These are phyloP conservation scores for Montipora capitata DNA, from an alignment of 92 coral and sea anemone genomes.

Conservation along the genomic window DNA sequence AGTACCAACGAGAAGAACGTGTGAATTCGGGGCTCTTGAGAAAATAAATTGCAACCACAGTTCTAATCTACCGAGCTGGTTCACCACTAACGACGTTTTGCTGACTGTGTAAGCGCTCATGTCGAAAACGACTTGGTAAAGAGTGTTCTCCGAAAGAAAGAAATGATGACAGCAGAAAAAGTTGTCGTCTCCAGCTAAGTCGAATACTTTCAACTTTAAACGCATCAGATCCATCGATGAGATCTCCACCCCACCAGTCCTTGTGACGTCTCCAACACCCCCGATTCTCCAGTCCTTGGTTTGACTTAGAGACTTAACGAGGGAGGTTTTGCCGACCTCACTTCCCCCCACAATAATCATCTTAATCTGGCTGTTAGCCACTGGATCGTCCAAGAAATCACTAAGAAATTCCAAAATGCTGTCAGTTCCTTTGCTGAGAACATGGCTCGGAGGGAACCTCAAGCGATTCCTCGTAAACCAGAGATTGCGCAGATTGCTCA, in stretches of 20 bases:
- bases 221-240: slow-evolving; percentile 73
- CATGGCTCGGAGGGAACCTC: slow-evolving; percentile 81
- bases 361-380: slow-evolving; percentile 85
- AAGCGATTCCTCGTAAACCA: slow-evolving; percentile 74
- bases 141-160: slow-evolving; percentile 88
- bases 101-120: slow-evolving; percentile 86
- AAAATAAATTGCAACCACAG: slow-evolving; percentile 89
- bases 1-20: slow-evolving; percentile 84
- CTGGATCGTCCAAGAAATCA: slow-evolving; percentile 87
- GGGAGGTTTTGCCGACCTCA: slow-evolving; percentile 83
- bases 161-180: slow-evolving; percentile 77
- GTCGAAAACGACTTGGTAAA: slow-evolving; percentile 88
- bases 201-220: slow-evolving; percentile 82
- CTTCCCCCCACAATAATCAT: slow-evolving; percentile 84
- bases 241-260: slow-evolving; percentile 82
- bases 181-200: slow-evolving; percentile 83
- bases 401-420: slow-evolving; percentile 80
- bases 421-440: slow-evolving; percentile 81
- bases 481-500: slow-evolving; percentile 77
- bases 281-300: slow-evolving; percentile 78
- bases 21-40: slow-evolving; percentile 90
- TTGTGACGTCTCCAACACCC: slow-evolving; percentile 62
- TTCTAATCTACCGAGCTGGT: slow-evolving; percentile 83
- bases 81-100: slow-evolving; percentile 69
- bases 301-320: slow-evolving; percentile 73